Percentiles rank a stretch among this genome's conserved stretches.
These are phyloP conservation scores for Amblyopsis rosae DNA, from an alignment of 2,113 vertebrate genomes.

Conservation along the genomic window DNA sequence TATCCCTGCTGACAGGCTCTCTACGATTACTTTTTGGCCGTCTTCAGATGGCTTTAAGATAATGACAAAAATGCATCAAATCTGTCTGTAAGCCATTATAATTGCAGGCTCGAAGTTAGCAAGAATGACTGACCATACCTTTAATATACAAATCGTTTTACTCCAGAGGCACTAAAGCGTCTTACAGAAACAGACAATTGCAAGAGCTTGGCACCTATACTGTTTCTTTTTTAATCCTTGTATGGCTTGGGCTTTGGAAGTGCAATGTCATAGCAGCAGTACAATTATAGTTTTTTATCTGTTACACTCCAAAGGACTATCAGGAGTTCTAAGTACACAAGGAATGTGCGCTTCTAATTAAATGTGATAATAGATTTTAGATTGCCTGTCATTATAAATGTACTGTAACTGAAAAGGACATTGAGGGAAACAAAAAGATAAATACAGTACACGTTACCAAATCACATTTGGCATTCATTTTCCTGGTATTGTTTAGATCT, in stretches of 20 bases:
- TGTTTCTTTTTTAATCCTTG: constrained; percentile 21
- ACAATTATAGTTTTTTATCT: constrained; percentile 13
- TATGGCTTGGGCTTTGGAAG: constrained; percentile 18
- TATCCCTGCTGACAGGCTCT: constrained; percentile 55
- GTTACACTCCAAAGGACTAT: constrained; percentile 16
- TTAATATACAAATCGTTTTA: too few relatives aligned
- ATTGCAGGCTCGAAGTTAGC: too few relatives aligned
- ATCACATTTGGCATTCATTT: too few relatives aligned
- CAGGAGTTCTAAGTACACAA: constrained; percentile 1
- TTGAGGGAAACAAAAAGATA: neutral
- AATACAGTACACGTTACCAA: too few relatives aligned
- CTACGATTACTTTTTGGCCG: constrained; percentile 40
- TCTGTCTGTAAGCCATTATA: neutral
- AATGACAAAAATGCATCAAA: neutral
- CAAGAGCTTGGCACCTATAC: too few relatives aligned
- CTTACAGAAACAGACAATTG: too few relatives aligned
- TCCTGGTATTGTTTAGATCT: too few relatives aligned
- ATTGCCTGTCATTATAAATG: neutral
- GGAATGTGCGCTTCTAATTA: neutral
- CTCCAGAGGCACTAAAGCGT: too few relatives aligned
- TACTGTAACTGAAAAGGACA: neutral
- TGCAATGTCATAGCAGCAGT: constrained; percentile 21
- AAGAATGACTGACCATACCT: too few relatives aligned
- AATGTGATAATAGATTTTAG: neutral
- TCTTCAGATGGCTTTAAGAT: constrained; percentile 30